Evolutionary conservation across 2,113 vertebrate species (phyloP).

Genomic region (Epinephelus lanceolatus): DNA sequence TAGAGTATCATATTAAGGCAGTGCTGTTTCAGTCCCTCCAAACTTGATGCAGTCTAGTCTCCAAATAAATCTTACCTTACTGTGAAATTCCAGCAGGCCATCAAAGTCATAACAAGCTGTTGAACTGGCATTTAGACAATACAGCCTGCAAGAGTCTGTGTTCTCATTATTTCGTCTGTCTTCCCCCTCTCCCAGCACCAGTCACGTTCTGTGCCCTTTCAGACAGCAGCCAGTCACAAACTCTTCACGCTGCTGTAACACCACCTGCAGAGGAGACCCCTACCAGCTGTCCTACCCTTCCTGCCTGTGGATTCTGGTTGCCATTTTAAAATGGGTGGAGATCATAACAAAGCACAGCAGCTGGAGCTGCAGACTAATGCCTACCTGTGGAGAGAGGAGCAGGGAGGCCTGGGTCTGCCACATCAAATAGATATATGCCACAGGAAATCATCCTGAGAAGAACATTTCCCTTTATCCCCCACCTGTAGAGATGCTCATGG

Average conservation of each 20-base stretch:
- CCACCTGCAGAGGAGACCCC: slow-evolving; percentile 61
- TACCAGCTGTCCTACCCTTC: slow-evolving; percentile 29
- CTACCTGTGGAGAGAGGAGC: slow-evolving; percentile 49
- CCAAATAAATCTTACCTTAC: slow-evolving; percentile 8
- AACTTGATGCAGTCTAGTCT: background rate
- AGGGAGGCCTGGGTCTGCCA: slow-evolving; percentile 54
- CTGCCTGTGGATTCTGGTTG: slow-evolving; percentile 59
- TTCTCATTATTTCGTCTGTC: background rate
- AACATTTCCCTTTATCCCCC: slow-evolving; percentile 35
- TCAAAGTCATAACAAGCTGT: slow-evolving; percentile 22
- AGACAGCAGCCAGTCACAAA: slow-evolving; percentile 1
- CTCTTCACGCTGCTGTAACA: background rate
- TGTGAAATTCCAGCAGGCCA: slow-evolving; percentile 35
- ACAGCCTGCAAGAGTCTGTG: background rate
- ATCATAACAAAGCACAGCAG: slow-evolving; percentile 73
- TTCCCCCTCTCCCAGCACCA: background rate
- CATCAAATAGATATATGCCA: slow-evolving; percentile 73
- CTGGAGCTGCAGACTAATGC: slow-evolving; percentile 67
- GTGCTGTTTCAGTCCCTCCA: background rate
- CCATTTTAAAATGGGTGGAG: slow-evolving; percentile 74
- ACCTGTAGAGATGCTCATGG: slow-evolving; percentile 28
- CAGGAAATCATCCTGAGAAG: slow-evolving; percentile 52
- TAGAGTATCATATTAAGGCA: background rate
- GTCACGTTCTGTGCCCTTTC: background rate
- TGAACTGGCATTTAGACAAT: slow-evolving; percentile 1